Evolutionary conservation across 1,140 invertebrate species (phyloP).

Genomic region (Drosophila erecta): DNA sequence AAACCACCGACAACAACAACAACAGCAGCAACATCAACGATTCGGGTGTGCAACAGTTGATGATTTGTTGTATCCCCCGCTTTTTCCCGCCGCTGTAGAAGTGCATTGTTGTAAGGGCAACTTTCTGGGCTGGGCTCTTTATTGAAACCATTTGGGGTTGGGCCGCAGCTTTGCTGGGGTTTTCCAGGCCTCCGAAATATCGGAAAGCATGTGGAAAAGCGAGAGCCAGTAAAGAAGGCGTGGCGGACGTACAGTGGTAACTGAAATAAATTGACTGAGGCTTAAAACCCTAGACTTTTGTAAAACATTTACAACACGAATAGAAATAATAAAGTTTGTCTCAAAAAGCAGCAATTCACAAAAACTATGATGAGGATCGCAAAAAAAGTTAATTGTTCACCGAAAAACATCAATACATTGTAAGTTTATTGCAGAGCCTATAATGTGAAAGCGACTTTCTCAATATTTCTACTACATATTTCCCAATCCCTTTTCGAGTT

Average conservation of each 20-base stretch:
- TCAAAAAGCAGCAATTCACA: too few species aligned
- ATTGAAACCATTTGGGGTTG: constrained; percentile 47
- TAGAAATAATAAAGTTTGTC: too few species aligned
- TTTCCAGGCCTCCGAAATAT: constrained; percentile 35
- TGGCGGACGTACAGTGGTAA: constrained; percentile 39
- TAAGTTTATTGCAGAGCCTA: too few species aligned
- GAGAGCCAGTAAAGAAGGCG: constrained; percentile 72
- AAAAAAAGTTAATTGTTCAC: background rate
- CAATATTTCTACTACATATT: background rate
- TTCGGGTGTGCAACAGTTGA: constrained; percentile 70
- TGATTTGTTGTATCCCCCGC: constrained; percentile 38
- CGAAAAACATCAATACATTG: too few species aligned
- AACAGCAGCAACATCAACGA: constrained; percentile 24
- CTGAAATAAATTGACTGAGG: background rate
- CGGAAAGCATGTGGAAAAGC: constrained; percentile 78
- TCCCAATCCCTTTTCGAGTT: background rate
- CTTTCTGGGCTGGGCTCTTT: constrained; percentile 68
- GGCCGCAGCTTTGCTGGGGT: constrained; percentile 55
- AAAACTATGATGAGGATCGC: too few species aligned
- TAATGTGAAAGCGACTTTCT: too few species aligned
- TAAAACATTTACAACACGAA: too few species aligned
- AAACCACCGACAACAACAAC: constrained; percentile 26
- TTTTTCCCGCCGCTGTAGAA: constrained; percentile 11
- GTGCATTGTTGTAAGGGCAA: constrained; percentile 63
- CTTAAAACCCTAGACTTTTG: too few species aligned